phyloP scores from a whole-genome alignment of 2,797 vertebrate genomes.

The Distichodus sexfasciatus region DNA sequence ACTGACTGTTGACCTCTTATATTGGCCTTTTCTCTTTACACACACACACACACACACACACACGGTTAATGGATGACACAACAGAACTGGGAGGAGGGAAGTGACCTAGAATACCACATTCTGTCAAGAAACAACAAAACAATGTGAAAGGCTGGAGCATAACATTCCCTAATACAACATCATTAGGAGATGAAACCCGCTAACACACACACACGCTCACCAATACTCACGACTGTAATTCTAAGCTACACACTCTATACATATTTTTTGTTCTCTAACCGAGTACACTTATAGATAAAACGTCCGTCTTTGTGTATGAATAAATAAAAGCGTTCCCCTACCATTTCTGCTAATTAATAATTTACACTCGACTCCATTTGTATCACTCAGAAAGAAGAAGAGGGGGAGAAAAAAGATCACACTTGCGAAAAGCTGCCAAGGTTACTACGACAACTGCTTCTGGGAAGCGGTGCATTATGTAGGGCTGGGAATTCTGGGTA shows the following conservation, averaged over 20 bases:
- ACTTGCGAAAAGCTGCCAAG: conserved; percentile 61
- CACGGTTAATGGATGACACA: conserved; percentile 53
- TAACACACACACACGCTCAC: background rate
- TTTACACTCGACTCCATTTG: conserved; percentile 59
- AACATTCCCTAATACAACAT: conserved; percentile 9
- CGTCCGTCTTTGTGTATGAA: conserved; percentile 47
- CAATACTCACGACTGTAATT: background rate
- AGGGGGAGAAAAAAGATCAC: conserved; percentile 48
- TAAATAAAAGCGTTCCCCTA: conserved; percentile 51
- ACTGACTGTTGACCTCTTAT: conserved; percentile 5
- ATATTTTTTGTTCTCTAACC: conserved; percentile 20
- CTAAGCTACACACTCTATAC: background rate
- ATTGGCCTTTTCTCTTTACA: conserved; percentile 6
- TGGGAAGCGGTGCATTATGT: conserved; percentile 57
- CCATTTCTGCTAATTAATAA: conserved; percentile 58
- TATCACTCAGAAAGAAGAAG: conserved; percentile 52
- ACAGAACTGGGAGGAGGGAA: conserved; percentile 41
- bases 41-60: conserved; percentile 30
- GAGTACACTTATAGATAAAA: conserved; percentile 38
- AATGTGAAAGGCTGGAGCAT: conserved; percentile 31
- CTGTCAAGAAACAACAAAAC: conserved; percentile 49
- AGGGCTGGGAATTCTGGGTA: conserved; percentile 59
- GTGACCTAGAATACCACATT: conserved; percentile 56
- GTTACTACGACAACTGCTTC: conserved; percentile 63
- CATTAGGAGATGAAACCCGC: conserved; percentile 6